Percentiles rank a stretch among this genome's conserved stretches.
Evolutionary conservation across 37 sponge, comb jelly and placozoan genomes (phyloP).

Genomic region (Corticium candelabrum): DNA sequence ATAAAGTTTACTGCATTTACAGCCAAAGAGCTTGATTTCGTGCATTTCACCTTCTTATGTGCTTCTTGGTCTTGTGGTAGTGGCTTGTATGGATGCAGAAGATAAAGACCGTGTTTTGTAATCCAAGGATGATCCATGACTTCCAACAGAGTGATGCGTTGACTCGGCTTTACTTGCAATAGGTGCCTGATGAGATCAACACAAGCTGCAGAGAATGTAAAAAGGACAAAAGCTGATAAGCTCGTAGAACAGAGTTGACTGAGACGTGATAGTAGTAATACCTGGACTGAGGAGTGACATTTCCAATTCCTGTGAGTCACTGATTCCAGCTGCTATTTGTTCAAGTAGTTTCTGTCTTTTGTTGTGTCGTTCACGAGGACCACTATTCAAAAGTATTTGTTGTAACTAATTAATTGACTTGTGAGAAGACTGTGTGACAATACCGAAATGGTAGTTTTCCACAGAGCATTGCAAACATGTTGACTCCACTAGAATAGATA

Average conservation of each 20-base stretch:
- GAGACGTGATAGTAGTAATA: not conserved
- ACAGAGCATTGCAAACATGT: constrained; percentile 95
- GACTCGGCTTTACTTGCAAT: constrained; percentile 68
- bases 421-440: too few relatives aligned
- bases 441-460: constrained; percentile 88
- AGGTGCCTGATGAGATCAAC: constrained; percentile 25
- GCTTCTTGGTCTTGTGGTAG: constrained; percentile 39
- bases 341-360: constrained; percentile 78
- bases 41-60: constrained; percentile 36
- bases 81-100: constrained; percentile 64
- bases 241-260: not conserved
- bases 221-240: not conserved
- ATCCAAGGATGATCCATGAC: constrained; percentile 90
- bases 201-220: constrained; percentile 11
- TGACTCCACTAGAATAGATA: constrained; percentile 68
- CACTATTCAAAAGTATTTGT: constrained; percentile 20
- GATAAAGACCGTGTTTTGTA: constrained; percentile 74
- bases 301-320: constrained; percentile 67
- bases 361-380: constrained; percentile 77
- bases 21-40: not conserved
- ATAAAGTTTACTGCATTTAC: not conserved
- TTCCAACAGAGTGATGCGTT: constrained; percentile 45
- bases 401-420: too few relatives aligned
- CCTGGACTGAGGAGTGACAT: constrained; percentile 58
- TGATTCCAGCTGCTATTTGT: constrained; percentile 76